Evolutionary conservation across 2,797 vertebrate genomes (phyloP), one percentile per base, ranked within the genome.

Genomic region (Molothrus ater): DNA sequence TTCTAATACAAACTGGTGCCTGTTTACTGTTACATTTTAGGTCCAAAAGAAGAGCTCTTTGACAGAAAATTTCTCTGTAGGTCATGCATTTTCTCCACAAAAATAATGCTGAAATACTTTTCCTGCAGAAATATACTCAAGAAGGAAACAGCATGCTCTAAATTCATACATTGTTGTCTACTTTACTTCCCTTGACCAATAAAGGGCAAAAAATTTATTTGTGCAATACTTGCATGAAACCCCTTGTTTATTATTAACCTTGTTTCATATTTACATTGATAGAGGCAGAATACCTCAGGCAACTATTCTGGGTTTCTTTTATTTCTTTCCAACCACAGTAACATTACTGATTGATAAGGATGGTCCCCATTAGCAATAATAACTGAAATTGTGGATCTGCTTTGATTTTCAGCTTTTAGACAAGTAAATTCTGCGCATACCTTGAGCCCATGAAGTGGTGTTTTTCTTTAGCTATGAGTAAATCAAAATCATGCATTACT

Each of bases 1-100:
- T 79, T 66, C 69, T 56, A 87, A 89, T 63, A 91, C 65, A 82
- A 89, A 95, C 82, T 71, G 61, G 60, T 80, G 45, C 40, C 43
- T 36, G 42, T 90, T 97, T 95, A 63, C 54, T 93, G 24, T 72
- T 94, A 34, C 59, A 87, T 90, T 89, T 66, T 56, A 81, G n/a
- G 51, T 84, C 87, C 66, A 78, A 31, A 43, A 85, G 65, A 90
- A 83, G 60, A 92, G 24, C 60, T 76, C 34, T 94, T 83, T 82
- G 71, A 79, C 38, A 88, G 86, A 83, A 94, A 97, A 82, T 69
- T 87, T 92, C 75, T 84, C 54, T 72, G 36, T 9, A 17, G 63
- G 36, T 90, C 72, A 80, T 86, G 47, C 11, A 2, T 70, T 80
- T 61, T 40, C 63, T 26, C 64, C 32, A 82, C n/a, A 61, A n/a